phyloP scores from a whole-genome alignment of 1,140 invertebrate genomes.

The Chironomus tepperi region DNA sequence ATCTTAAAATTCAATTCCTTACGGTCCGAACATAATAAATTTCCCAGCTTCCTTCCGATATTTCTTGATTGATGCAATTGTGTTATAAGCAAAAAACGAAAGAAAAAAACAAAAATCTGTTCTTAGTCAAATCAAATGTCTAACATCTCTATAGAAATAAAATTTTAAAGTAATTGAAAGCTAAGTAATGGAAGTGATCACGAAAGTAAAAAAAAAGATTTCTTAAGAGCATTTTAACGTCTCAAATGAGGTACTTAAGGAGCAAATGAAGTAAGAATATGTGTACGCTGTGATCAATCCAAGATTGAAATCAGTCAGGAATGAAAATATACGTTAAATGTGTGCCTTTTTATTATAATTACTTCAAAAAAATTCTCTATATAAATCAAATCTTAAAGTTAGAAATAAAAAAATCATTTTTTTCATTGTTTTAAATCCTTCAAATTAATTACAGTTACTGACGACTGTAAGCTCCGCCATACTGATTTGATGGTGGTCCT shows the following conservation, averaged over 20 bases:
- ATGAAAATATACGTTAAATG: neutral
- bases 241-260: constrained; percentile 12
- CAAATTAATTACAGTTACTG: neutral
- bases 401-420: too few species aligned
- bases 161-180: neutral
- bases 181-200: neutral
- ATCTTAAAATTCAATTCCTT: too few species aligned
- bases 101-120: too few species aligned
- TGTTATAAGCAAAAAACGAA: too few species aligned
- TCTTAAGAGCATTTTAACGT: neutral
- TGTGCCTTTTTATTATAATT: neutral
- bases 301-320: neutral
- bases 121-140: too few species aligned
- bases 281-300: neutral
- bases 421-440: too few species aligned
- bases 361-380: neutral
- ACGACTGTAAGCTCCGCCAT: neutral
- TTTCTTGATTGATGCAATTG: too few species aligned
- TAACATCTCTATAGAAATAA: too few species aligned
- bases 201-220: neutral
- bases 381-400: neutral
- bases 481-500: neutral
- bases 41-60: too few species aligned
- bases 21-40: too few species aligned
- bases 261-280: neutral